A percentile compares a stretch with the other conserved stretches of the same genome.
phyloP scores from a whole-genome alignment of 2,797 vertebrate genomes.

The Catostomus latipinnis region DNA sequence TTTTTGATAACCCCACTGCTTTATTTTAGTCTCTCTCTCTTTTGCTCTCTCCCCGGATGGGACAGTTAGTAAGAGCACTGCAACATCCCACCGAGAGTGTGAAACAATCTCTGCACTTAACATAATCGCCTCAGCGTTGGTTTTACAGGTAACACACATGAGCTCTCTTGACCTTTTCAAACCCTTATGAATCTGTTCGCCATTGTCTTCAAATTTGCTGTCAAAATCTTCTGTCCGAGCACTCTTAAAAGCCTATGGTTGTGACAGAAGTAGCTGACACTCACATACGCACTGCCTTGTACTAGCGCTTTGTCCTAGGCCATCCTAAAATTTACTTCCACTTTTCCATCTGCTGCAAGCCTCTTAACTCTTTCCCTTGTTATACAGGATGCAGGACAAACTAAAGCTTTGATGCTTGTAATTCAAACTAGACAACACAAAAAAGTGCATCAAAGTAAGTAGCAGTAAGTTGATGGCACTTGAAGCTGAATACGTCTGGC shows the following conservation, averaged over 20 bases:
- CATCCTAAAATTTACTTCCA: slow-evolving; percentile 51
- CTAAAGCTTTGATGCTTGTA: background rate
- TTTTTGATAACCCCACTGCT: slow-evolving; percentile 24
- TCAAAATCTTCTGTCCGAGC: slow-evolving; percentile 53
- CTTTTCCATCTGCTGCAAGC: slow-evolving; percentile 62
- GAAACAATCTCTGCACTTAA: slow-evolving; percentile 13
- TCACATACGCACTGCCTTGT: background rate
- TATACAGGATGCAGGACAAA: slow-evolving; percentile 11
- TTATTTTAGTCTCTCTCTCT: slow-evolving; percentile 14
- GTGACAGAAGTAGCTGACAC: slow-evolving; percentile 28
- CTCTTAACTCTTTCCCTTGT: slow-evolving; percentile 53
- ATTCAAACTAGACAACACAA: background rate
- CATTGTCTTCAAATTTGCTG: slow-evolving; percentile 26
- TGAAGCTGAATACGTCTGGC: slow-evolving; percentile 46
- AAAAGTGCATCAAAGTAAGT: slow-evolving; percentile 12
- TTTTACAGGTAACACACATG: slow-evolving; percentile 6
- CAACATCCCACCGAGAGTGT: slow-evolving; percentile 37
- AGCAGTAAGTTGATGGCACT: background rate
- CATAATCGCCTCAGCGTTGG: background rate
- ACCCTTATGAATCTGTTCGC: slow-evolving; percentile 45
- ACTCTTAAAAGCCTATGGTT: slow-evolving; percentile 7
- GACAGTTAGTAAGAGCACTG: slow-evolving; percentile 35
- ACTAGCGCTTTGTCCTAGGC: slow-evolving; percentile 38
- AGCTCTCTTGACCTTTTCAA: too few relatives aligned
- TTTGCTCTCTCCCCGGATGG: background rate